Percentiles rank a stretch among this genome's conserved stretches.
Evolutionary conservation across 2,888 invertebrate species (phyloP).

Genomic region (Hirtodrosophila trivittata): DNA sequence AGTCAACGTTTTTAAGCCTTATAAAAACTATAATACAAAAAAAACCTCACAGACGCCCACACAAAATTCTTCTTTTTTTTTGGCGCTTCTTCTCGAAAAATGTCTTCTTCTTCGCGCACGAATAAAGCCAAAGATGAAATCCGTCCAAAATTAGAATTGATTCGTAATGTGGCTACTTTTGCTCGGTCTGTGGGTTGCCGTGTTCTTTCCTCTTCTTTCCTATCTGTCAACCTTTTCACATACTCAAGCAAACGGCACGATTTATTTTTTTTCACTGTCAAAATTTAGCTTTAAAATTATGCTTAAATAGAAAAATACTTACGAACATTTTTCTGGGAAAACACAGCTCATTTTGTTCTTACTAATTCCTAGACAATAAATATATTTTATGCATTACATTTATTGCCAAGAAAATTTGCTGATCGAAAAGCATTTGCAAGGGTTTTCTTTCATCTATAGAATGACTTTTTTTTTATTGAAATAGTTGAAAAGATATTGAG

Average conservation of each 20-base stretch:
- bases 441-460: no score
- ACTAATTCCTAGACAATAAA: background rate
- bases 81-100: conserved; percentile 37
- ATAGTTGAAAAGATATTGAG: no score
- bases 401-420: background rate
- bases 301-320: conserved; percentile 20
- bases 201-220: conserved; percentile 12
- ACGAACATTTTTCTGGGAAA: no score
- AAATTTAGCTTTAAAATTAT: conserved; percentile 2
- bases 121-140: conserved; percentile 29
- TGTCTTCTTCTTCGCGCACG: conserved; percentile 15
- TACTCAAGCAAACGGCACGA: conserved; percentile 4
- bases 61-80: conserved; percentile 11
- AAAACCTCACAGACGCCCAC: conserved; percentile 28
- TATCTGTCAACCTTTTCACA: conserved; percentile 26
- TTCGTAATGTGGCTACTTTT: conserved; percentile 68
- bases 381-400: conserved; percentile 15
- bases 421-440: background rate
- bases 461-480: no score
- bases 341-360: no score
- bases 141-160: conserved; percentile 73
- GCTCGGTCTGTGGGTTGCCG: conserved; percentile 8
- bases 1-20: no score
- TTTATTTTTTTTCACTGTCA: background rate
- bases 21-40: no score